Base-by-base conservation (phyloP, 2,888 invertebrate genomes). In the Petrolisthes manimaculis region DNA sequence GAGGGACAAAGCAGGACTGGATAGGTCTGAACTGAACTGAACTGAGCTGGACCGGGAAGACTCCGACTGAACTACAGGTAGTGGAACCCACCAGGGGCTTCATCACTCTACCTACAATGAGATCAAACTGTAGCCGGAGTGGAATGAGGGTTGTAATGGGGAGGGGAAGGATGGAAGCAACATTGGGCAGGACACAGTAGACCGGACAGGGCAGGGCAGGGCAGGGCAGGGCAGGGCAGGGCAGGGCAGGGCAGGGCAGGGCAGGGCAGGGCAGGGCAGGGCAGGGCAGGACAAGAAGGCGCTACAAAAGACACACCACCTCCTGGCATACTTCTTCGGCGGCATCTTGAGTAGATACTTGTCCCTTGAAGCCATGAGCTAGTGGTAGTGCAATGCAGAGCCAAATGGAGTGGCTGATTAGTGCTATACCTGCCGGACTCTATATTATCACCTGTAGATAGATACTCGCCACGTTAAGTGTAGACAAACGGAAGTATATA, bases 31-130 rank as follows among this genome's bases (percentile, higher is more conserved):
- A n/a, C 77, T 77, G 51, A 51, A n/a, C 77, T 77, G 51, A n/a
- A 53, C 4, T 82, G 81, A 82, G 37, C 37, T 18, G 37, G 51
- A 54, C 78, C 78, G 78, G 78, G 54, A 37, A 51, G 61, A 3
- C 81, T 67, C 61, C 67, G 51, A n/a, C 81, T 6, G 14, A n/a
- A 71, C 71, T 71, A 71, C 71, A 71, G 81, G 81, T 67, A 82
- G 81, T 67, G 81, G 54, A 67, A 69, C 81, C 84, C 75, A 24
- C 84, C 75, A 54, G 84, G 37, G 24, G 84, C 74, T 56, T 54
- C 55, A 55, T 84, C 75, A 71, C 78, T 77, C 84, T 84, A 77
- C 84, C 84, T 84, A 84, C 77, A 77, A 77, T 84, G 84, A 84
- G 84, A 84, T 84, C 84, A 84, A 80, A 37, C 75, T 56, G 67